Conservation (phyloP, 2,113 vertebrate species). For the Lethenteron camtschaticum region DNA sequence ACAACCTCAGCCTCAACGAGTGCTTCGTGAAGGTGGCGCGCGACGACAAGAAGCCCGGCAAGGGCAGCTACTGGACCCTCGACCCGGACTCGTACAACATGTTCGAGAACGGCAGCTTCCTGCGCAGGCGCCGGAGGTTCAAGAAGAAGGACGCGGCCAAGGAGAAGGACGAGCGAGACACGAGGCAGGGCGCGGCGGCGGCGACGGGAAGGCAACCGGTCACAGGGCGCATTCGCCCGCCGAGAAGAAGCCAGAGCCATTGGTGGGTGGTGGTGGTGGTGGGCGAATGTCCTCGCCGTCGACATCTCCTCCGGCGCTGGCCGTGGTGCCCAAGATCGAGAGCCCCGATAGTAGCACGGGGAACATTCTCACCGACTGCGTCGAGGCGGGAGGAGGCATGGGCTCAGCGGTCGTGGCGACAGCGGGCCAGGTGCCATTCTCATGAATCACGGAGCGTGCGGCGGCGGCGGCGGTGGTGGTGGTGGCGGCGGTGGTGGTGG, state of each 20-base stretch:
- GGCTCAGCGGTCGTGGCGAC: not conserved
- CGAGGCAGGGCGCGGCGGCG: constrained; percentile 15
- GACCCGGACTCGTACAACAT: constrained; percentile 51
- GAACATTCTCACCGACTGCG: not conserved
- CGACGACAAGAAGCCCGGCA: constrained; percentile 44
- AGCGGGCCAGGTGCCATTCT: no score
- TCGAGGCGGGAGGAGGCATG: not conserved
- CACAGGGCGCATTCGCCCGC: constrained; percentile 17
- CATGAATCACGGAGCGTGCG: no score
- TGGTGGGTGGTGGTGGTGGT: constrained; percentile 31
- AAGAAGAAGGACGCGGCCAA: constrained; percentile 40
- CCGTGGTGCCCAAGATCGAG: constrained; percentile 3
- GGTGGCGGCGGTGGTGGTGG: not conserved
- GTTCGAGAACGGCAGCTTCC: constrained; percentile 33
- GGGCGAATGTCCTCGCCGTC: constrained; percentile 29
- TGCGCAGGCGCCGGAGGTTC: constrained; percentile 32
- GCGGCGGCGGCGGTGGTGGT: no score
- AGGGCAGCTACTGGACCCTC: constrained; percentile 47
- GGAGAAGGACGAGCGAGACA: constrained; percentile 29
- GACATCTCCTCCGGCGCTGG: not conserved
- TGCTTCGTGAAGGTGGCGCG: constrained; percentile 48
- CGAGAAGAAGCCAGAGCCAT: constrained; percentile 12
- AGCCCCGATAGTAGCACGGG: constrained; percentile 1
- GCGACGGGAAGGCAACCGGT: constrained; percentile 16
- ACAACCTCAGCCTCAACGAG: constrained; percentile 49